phyloP scores from a whole-genome alignment of 2,113 vertebrate genomes.

The Chrysemys picta region DNA sequence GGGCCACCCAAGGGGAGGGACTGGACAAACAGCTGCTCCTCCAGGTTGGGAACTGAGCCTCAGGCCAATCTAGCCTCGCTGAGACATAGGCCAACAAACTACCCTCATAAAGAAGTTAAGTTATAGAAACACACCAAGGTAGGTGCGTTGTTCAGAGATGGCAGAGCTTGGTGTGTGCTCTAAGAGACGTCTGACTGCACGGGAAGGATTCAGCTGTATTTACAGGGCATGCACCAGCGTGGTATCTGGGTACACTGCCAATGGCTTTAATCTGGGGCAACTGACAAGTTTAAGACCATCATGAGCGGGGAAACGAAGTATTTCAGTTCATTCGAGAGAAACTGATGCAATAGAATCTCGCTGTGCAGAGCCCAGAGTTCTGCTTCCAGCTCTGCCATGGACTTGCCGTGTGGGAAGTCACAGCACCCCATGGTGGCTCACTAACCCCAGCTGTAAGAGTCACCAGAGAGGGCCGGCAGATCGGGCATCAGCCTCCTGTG shows the following conservation, averaged over 20 bases:
- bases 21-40: too few species aligned
- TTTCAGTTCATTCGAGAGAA: background rate
- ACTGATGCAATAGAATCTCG: background rate
- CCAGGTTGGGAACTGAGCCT: too few species aligned
- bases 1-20: too few species aligned
- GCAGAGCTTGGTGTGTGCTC: too few species aligned
- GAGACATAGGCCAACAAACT: too few species aligned
- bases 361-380: background rate
- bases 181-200: too few species aligned
- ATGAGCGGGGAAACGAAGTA: background rate
- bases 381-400: background rate
- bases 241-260: background rate
- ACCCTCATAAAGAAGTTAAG: too few species aligned
- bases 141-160: too few species aligned
- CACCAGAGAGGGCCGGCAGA: background rate
- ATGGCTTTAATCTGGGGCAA: background rate
- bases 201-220: too few species aligned
- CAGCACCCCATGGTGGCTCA: background rate
- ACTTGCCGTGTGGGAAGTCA: background rate
- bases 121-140: too few species aligned
- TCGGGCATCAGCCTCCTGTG: background rate
- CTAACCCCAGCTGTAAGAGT: background rate
- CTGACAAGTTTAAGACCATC: background rate
- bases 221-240: background rate
- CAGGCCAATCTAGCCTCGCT: too few species aligned